Conservation (phyloP, 2,888 invertebrate genomes). For the Meghimatium bilineatum region DNA sequence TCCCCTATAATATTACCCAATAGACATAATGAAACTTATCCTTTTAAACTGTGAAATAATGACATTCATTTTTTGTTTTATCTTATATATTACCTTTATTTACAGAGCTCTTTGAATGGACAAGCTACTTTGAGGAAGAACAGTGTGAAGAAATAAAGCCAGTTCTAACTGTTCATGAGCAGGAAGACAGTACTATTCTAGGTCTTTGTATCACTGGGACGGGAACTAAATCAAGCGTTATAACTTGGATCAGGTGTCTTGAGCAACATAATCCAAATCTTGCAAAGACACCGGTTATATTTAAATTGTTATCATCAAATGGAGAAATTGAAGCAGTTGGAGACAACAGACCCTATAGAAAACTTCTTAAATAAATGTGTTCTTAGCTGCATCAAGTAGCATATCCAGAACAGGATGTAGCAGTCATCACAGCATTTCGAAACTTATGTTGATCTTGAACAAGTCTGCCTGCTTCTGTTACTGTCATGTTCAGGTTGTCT, state of each 20-base stretch:
- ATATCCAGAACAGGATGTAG: too few relatives aligned
- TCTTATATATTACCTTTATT: constrained; percentile 16
- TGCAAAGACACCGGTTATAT: constrained; percentile 87
- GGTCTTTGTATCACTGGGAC: constrained; percentile 94
- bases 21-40: not conserved
- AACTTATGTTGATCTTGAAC: too few relatives aligned
- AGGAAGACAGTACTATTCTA: constrained; percentile 92
- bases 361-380: not conserved
- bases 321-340: constrained; percentile 45
- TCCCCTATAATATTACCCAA: too few relatives aligned
- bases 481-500: too few relatives aligned
- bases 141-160: constrained; percentile 65
- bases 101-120: constrained; percentile 65
- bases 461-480: too few relatives aligned
- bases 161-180: constrained; percentile 89
- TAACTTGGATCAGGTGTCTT: constrained; percentile 83
- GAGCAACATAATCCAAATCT: constrained; percentile 86
- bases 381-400: too few relatives aligned
- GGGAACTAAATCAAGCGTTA: constrained; percentile 87
- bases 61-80: not conserved
- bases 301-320: constrained; percentile 85
- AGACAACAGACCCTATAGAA: constrained; percentile 34
- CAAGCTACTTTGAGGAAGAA: constrained; percentile 63
- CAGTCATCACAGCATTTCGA: too few relatives aligned
- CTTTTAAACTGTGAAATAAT: not conserved